phyloP scores from a whole-genome alignment of 2,113 vertebrate species.

The Melanerpes aurifrons region DNA sequence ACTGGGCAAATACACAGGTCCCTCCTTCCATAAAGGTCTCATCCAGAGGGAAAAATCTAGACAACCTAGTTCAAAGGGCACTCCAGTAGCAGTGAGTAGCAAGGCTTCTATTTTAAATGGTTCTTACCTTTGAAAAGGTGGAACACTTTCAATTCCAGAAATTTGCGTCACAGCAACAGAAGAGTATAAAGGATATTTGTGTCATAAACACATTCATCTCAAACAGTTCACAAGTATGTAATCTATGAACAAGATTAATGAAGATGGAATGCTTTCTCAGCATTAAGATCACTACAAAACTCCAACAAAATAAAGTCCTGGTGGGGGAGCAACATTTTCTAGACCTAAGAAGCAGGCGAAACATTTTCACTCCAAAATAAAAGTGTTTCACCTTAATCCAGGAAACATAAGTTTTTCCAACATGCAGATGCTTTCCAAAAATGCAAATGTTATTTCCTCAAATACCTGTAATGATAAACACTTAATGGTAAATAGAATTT shows the following conservation, averaged over 20 bases:
- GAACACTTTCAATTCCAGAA: not conserved
- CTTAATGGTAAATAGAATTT: not conserved
- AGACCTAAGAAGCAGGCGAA: not conserved
- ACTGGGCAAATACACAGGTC: slow-evolving; percentile 10
- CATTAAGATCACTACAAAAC: not conserved
- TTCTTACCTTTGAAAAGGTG: not conserved
- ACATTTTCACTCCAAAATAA: not conserved
- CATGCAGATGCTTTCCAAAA: not conserved
- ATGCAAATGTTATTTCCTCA: not conserved
- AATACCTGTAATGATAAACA: not conserved
- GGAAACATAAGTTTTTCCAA: not conserved
- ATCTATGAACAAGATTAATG: not conserved
- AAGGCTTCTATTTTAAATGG: not conserved
- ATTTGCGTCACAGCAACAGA: not conserved
- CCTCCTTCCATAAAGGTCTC: not conserved
- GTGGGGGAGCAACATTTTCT: not conserved
- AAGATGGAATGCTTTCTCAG: not conserved
- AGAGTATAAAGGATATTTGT: not conserved
- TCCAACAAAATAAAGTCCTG: not conserved
- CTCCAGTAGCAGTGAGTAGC: not conserved
- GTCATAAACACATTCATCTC: not conserved
- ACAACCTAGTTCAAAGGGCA: slow-evolving; percentile 26
- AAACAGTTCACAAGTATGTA: not conserved
- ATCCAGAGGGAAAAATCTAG: slow-evolving; percentile 23
- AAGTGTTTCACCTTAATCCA: not conserved